phyloP scores from a whole-genome alignment of 1,140 invertebrate genomes.

The Zaprionus vittiger region DNA sequence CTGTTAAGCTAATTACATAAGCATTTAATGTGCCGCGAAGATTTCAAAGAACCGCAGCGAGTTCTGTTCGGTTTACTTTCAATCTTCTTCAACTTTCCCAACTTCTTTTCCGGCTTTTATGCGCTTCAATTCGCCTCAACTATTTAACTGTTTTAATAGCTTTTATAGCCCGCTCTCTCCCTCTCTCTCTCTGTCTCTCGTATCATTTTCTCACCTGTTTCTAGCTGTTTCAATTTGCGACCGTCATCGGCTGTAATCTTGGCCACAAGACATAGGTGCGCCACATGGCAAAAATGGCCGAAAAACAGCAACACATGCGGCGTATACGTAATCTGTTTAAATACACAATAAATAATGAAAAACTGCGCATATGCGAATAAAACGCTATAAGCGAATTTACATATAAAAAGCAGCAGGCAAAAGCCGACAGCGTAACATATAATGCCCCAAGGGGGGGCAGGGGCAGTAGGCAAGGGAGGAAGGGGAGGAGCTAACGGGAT shows the following conservation, averaged over 20 bases:
- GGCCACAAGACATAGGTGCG: constrained; percentile 32
- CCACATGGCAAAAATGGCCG: constrained; percentile 19
- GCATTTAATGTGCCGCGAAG: not conserved
- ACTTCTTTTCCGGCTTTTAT: not conserved
- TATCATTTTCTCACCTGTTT: constrained; percentile 35
- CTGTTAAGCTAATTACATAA: constrained; percentile 4
- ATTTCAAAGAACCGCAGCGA: no score
- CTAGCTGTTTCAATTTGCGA: constrained; percentile 32
- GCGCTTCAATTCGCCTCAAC: not conserved
- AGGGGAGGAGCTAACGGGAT: not conserved
- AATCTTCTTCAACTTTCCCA: not conserved
- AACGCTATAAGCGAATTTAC: constrained; percentile 66
- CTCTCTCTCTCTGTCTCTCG: not conserved
- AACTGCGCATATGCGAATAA: constrained; percentile 60
- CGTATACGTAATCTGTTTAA: constrained; percentile 79
- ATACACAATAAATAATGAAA: constrained; percentile 79
- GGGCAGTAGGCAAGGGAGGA: not conserved
- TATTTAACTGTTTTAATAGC: not conserved
- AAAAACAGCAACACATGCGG: constrained; percentile 29
- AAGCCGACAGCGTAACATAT: constrained; percentile 47
- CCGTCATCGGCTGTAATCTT: constrained; percentile 39
- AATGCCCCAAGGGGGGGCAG: constrained; percentile 16
- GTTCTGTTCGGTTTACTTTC: not conserved
- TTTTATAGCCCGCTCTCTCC: not conserved
- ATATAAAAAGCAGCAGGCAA: constrained; percentile 45